Base-by-base conservation (phyloP, 2,888 invertebrate genomes). In the Priapulus caudatus region DNA sequence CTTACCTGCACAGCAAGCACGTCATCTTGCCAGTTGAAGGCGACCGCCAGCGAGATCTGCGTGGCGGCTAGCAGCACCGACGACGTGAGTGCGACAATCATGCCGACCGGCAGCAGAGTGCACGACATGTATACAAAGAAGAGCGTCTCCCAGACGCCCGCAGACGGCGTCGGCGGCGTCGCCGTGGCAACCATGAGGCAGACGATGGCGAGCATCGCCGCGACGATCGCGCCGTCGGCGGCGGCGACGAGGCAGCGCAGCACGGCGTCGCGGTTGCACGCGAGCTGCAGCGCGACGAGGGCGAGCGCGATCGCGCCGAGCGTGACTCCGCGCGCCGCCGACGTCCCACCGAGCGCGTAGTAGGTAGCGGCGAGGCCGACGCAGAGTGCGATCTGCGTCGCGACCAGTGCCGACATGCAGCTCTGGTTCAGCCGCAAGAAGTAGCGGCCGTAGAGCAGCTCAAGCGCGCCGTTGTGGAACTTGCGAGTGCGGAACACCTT, bases 391-490 rank as follows among this genome's bases (percentile, higher is more conserved):
- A 33, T 33, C 10, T 10, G n/a, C 10, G 33, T 33, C n/a, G 33
- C 33, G 10, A 33, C 33, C 33, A 33, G 33, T 33, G 33, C 10
- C 10, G 33, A 33, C 10, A 33, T 10, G n/a, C 33, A 10, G 33
- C 33, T 33, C 33, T 33, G 33, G n/a, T 33, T 33, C 33, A 33
- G n/a, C n/a, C 33, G 33, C 10, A 33, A n/a, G n/a, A 33, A 33
- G 33, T 33, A 33, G 33, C 33, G 33, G 10, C 33, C n/a, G 33
- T 33, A 33, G 10, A 33, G n/a, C 10, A 10, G 10, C 33, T 33
- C 33, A 33, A 33, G 33, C 10, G 10, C n/a, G 10, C n/a, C n/a
- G n/a, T n/a, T 33, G 33, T n/a, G 33, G n/a, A 33, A 33, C 33
- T 33, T 33, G 10, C 33, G 10, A 33, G 33, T 33, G 10, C 33